Conservation (phyloP, 2,888 invertebrate genomes). For the Dryocosmus kuriphilus region DNA sequence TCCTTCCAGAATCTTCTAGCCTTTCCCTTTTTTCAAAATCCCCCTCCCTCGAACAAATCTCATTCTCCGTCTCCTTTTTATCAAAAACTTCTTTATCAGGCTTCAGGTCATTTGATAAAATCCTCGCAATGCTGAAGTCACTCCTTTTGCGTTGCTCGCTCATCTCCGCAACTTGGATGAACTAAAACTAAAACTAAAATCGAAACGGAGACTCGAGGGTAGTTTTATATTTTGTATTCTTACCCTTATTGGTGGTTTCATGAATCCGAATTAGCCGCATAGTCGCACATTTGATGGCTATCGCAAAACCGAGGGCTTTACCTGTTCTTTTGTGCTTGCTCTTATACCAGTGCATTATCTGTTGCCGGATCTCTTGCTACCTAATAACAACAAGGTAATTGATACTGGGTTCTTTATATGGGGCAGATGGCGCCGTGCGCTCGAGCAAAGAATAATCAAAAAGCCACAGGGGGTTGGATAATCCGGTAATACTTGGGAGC, state of each 20-base stretch:
- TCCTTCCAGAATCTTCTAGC: neutral
- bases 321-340: conserved; percentile 71
- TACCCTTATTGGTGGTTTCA: conserved; percentile 59
- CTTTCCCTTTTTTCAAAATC: neutral
- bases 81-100: no score
- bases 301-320: no score
- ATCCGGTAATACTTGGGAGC: conserved; percentile 72
- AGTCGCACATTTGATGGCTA: conserved; percentile 75
- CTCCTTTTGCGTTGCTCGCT: conserved; percentile 62
- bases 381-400: conserved; percentile 77
- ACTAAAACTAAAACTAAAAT: no score
- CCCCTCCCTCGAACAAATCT: no score
- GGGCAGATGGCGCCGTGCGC: conserved; percentile 63
- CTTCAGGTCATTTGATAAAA: conserved; percentile 63
- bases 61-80: neutral
- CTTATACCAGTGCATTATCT: conserved; percentile 75
- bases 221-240: conserved; percentile 56
- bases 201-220: no score
- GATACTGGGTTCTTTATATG: conserved; percentile 67
- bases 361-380: conserved; percentile 63
- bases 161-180: no score
- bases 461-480: conserved; percentile 74
- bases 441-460: conserved; percentile 70
- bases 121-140: conserved; percentile 72
- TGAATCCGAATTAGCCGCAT: conserved; percentile 75